A percentile compares a stretch with the other conserved stretches of the same genome.
phyloP scores from a whole-genome alignment of 1,140 invertebrate genomes.

The Cydia splendana region DNA sequence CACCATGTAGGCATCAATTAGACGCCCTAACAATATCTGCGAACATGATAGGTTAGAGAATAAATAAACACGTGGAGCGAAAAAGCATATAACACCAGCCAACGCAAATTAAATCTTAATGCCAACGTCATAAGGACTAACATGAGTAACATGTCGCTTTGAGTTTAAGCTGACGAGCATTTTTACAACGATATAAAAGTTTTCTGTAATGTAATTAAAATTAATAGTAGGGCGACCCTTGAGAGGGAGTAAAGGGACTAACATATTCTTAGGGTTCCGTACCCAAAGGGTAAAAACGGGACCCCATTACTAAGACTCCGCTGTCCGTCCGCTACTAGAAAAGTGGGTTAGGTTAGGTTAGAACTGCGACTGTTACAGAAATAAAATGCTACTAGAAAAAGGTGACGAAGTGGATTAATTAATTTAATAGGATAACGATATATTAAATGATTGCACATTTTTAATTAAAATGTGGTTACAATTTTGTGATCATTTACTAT shows the following conservation, averaged over 20 bases:
- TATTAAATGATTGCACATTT: too few relatives aligned
- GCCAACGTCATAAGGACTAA: background rate
- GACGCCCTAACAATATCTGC: background rate
- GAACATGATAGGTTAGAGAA: background rate
- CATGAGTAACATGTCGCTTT: background rate
- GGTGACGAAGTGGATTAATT: too few relatives aligned
- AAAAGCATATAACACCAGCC: background rate
- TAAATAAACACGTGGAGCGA: background rate
- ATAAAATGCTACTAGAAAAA: too few relatives aligned
- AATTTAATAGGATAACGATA: too few relatives aligned
- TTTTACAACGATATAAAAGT: conserved; percentile 20
- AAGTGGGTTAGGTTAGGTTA: too few relatives aligned
- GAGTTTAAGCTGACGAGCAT: background rate
- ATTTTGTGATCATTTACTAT: too few relatives aligned
- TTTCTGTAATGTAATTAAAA: conserved; percentile 17
- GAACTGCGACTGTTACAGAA: too few relatives aligned
- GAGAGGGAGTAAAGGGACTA: conserved; percentile 7
- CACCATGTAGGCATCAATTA: background rate
- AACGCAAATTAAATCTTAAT: background rate
- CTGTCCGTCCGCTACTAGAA: too few relatives aligned
- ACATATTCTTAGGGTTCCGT: too few relatives aligned
- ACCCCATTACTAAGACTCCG: too few relatives aligned
- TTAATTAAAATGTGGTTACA: too few relatives aligned
- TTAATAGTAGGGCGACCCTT: conserved; percentile 21
- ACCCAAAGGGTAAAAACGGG: too few relatives aligned